Percentiles rank a stretch among this genome's conserved stretches.
Evolutionary conservation across 2,113 vertebrate genomes (phyloP).

Genomic region (Chinchilla lanigera): DNA sequence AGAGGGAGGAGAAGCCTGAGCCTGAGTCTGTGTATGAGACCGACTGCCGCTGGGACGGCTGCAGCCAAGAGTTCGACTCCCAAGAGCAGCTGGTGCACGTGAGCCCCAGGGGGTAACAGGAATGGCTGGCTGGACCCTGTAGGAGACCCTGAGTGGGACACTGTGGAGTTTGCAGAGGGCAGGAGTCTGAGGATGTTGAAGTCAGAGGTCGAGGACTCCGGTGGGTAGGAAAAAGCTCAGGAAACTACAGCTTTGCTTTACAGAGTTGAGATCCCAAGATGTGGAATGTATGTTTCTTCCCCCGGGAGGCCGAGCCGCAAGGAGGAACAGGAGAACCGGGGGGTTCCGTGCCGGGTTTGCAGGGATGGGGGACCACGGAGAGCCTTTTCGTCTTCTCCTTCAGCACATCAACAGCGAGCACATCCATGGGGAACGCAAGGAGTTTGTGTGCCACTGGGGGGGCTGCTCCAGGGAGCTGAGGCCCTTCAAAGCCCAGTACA

Average conservation of each 20-base stretch:
- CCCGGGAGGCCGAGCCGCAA: background rate
- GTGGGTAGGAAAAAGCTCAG: background rate
- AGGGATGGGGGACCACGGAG: background rate
- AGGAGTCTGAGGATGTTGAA: background rate
- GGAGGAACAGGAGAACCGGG: background rate
- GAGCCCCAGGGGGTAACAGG: constrained; percentile 81
- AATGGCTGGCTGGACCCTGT: background rate
- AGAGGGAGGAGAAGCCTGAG: constrained; percentile 96
- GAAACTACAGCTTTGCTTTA: background rate
- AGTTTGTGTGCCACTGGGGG: constrained; percentile 98
- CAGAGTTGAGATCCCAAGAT: background rate
- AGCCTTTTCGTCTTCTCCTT: constrained; percentile 41
- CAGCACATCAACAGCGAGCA: constrained; percentile 99
- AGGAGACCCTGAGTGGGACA: background rate
- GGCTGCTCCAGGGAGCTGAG: constrained; percentile 97
- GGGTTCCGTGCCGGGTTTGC: background rate
- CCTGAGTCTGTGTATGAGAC: constrained; percentile 96
- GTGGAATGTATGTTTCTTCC: background rate
- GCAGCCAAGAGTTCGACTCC: constrained; percentile 96
- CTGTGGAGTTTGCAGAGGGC: background rate
- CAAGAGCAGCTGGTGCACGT: constrained; percentile 98
- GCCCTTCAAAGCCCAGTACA: constrained; percentile 99
- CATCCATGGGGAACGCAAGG: constrained; percentile 99
- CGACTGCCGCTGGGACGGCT: constrained; percentile 97
- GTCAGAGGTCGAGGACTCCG: background rate